Percentiles rank a stretch among this genome's conserved stretches.
Conservation (phyloP, 2,888 invertebrate genomes). For the Thalpophila matura region DNA sequence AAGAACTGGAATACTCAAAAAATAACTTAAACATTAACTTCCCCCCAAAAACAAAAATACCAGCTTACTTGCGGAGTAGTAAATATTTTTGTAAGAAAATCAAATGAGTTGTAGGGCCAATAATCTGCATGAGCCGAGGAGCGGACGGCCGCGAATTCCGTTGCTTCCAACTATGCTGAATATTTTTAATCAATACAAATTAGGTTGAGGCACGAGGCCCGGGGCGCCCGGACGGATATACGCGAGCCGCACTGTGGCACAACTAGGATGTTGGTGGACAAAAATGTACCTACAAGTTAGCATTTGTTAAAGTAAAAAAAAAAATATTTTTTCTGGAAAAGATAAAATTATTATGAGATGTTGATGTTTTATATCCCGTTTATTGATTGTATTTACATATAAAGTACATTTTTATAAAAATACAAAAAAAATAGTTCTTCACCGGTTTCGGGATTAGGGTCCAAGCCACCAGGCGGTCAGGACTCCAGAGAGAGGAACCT, state of each 20-base stretch:
- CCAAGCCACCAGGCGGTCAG: too few relatives aligned
- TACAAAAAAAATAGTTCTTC: too few relatives aligned
- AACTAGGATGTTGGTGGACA: neutral
- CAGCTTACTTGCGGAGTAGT: conserved; percentile 47
- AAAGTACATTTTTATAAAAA: too few relatives aligned
- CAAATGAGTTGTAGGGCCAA: conserved; percentile 69
- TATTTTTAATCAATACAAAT: conserved; percentile 91
- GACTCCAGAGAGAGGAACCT: too few relatives aligned
- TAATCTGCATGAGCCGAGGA: conserved; percentile 76
- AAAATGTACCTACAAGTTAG: conserved; percentile 1
- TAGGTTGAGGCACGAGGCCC: conserved; percentile 83
- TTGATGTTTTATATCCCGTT: too few relatives aligned
- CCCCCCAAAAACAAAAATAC: conserved; percentile 19
- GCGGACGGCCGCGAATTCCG: conserved; percentile 72
- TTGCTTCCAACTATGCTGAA: conserved; percentile 86
- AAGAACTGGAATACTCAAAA: neutral
- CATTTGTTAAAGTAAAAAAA: too few relatives aligned
- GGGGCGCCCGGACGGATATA: conserved; percentile 76
- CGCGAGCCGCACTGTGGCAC: conserved; percentile 67
- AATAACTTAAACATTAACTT: neutral
- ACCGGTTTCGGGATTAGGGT: too few relatives aligned
- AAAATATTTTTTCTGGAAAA: too few relatives aligned
- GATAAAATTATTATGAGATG: too few relatives aligned
- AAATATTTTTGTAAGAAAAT: conserved; percentile 73
- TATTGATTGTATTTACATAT: too few relatives aligned